Evolutionary conservation across 1,140 invertebrate genomes (phyloP).

Genomic region (Penaeus japonicus): DNA sequence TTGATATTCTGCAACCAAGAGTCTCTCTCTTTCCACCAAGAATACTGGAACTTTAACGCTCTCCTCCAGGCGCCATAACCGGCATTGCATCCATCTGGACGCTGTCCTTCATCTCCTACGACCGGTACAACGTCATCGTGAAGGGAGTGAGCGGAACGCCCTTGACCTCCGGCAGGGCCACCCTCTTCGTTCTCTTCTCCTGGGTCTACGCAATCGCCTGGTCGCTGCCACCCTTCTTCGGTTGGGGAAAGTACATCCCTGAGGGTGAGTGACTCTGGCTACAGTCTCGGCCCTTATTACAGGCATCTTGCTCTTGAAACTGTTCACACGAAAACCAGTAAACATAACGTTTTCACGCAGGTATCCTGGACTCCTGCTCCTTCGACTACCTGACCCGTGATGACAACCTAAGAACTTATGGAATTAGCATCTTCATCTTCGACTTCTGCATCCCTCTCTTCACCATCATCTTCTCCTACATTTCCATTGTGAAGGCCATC

Average conservation of each 20-base stretch:
- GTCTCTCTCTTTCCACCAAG: too few relatives aligned
- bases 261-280: constrained; percentile 33
- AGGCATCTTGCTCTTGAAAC: too few relatives aligned
- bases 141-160: constrained; percentile 58
- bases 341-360: too few relatives aligned
- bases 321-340: too few relatives aligned
- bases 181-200: constrained; percentile 52
- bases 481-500: constrained; percentile 65
- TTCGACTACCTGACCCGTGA: constrained; percentile 56
- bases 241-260: constrained; percentile 60
- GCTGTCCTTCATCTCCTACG: constrained; percentile 60
- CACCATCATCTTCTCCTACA: constrained; percentile 64
- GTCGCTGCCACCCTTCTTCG: constrained; percentile 58
- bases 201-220: constrained; percentile 60
- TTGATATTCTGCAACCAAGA: too few relatives aligned
- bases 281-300: too few relatives aligned
- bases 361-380: constrained; percentile 57
- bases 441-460: constrained; percentile 51
- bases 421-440: constrained; percentile 48
- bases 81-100: constrained; percentile 60
- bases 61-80: constrained; percentile 65
- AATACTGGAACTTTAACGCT: too few relatives aligned
- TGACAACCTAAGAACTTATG: constrained; percentile 26
- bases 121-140: constrained; percentile 62
- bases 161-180: constrained; percentile 56